A percentile compares a stretch with the other conserved stretches of the same genome.
phyloP scores from a whole-genome alignment of 1,140 invertebrate species.

The Laupala kohalensis region DNA sequence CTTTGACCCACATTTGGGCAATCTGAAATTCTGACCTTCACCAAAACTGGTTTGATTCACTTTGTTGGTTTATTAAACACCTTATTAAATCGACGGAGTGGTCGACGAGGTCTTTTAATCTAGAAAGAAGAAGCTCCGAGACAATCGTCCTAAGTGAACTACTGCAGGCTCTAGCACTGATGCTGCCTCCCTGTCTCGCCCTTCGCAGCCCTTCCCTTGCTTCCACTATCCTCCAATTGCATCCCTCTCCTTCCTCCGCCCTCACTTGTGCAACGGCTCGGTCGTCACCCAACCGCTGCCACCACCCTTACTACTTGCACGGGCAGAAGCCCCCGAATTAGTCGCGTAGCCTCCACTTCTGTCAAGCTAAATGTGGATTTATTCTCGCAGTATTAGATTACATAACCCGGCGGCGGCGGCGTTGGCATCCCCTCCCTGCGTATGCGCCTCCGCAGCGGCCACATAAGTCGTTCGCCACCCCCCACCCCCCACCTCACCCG shows the following conservation, averaged over 20 bases:
- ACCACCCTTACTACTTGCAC: not conserved
- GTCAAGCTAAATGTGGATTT: conserved; percentile 6
- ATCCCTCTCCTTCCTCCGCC: not conserved
- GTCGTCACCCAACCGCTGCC: not conserved
- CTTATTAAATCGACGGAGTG: not conserved
- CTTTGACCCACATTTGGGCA: too few species aligned
- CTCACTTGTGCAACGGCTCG: not conserved
- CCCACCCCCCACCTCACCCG: too few species aligned
- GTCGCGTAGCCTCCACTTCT: not conserved
- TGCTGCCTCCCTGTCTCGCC: not conserved
- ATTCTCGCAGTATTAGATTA: conserved; percentile 3
- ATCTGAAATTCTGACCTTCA: too few species aligned
- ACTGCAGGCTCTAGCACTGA: not conserved
- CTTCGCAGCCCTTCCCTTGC: not conserved
- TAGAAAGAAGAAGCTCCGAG: not conserved
- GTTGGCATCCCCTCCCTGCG: too few species aligned
- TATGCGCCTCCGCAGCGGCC: too few species aligned
- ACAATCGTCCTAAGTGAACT: not conserved
- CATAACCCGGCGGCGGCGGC: not conserved
- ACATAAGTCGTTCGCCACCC: too few species aligned
- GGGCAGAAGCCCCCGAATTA: too few species aligned
- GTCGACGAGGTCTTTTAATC: not conserved
- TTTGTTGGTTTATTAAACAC: not conserved
- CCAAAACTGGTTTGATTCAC: too few species aligned
- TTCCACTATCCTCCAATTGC: not conserved